phyloP scores from a whole-genome alignment of 2,797 vertebrate genomes.

The Melopsittacus undulatus region DNA sequence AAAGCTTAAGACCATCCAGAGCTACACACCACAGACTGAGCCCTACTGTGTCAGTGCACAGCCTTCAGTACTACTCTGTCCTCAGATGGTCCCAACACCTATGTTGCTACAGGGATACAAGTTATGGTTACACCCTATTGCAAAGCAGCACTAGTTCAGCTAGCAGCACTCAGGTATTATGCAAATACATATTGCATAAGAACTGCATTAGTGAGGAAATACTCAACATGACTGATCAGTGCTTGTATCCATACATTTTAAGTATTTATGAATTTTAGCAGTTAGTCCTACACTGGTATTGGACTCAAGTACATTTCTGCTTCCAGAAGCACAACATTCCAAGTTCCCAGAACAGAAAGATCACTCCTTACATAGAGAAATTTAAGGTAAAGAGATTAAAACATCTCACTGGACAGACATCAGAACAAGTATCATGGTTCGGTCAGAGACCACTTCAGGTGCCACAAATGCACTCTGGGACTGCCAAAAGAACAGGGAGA shows the following conservation, averaged over 20 bases:
- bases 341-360: neutral
- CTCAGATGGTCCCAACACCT: neutral
- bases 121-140: neutral
- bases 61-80: neutral
- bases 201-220: neutral
- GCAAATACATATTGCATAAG: neutral
- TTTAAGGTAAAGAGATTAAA: neutral
- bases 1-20: neutral
- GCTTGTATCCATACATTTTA: neutral
- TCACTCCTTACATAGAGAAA: neutral
- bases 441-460: neutral
- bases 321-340: neutral
- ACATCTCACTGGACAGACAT: neutral
- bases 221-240: neutral
- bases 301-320: neutral
- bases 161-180: neutral
- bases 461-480: neutral
- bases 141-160: neutral
- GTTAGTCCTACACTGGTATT: neutral
- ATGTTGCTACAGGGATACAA: neutral
- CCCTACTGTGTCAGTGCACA: neutral
- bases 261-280: neutral
- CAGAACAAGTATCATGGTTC: fast-evolving
- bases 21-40: neutral
- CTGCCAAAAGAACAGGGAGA: neutral